A percentile compares a stretch with the other conserved stretches of the same genome.
phyloP scores from a whole-genome alignment of 1,140 invertebrate genomes.

The Sweltsa coloradensis region DNA sequence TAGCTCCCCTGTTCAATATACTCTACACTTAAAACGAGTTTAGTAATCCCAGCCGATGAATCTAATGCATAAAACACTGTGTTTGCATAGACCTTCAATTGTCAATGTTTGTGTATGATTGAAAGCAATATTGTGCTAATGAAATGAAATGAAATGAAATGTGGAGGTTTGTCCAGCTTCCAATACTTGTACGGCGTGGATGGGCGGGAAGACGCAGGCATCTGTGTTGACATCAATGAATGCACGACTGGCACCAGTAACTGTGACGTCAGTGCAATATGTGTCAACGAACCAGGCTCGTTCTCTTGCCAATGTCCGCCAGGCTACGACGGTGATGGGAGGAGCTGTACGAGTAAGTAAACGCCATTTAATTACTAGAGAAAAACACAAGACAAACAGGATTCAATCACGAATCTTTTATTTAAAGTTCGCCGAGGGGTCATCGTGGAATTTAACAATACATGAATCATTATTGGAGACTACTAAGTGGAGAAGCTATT shows the following conservation, averaged over 20 bases:
- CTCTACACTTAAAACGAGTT: too few species aligned
- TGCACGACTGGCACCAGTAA: constrained; percentile 59
- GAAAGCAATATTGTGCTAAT: too few species aligned
- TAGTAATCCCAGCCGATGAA: too few species aligned
- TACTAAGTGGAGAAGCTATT: not conserved
- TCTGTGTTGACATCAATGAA: constrained; percentile 77
- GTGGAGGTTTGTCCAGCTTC: constrained; percentile 33
- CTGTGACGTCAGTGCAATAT: constrained; percentile 71
- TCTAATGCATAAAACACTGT: too few species aligned
- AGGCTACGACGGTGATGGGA: constrained; percentile 44
- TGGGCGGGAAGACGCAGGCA: constrained; percentile 28
- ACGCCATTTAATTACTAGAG: too few species aligned
- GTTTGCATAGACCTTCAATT: too few species aligned
- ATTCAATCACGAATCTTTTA: not conserved
- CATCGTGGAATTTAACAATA: not conserved
- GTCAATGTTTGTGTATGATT: too few species aligned
- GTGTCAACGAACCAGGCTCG: constrained; percentile 65
- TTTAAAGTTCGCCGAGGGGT: not conserved
- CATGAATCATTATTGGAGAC: not conserved
- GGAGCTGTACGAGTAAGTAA: constrained; percentile 30
- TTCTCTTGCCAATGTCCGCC: constrained; percentile 58
- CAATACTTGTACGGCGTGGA: constrained; percentile 43
- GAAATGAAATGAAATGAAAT: too few species aligned
- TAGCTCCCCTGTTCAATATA: too few species aligned
- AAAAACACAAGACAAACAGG: too few species aligned